A percentile compares a stretch with the other conserved stretches of the same genome.
phyloP scores from a whole-genome alignment of 2,113 vertebrate species.

The Python bivittatus region DNA sequence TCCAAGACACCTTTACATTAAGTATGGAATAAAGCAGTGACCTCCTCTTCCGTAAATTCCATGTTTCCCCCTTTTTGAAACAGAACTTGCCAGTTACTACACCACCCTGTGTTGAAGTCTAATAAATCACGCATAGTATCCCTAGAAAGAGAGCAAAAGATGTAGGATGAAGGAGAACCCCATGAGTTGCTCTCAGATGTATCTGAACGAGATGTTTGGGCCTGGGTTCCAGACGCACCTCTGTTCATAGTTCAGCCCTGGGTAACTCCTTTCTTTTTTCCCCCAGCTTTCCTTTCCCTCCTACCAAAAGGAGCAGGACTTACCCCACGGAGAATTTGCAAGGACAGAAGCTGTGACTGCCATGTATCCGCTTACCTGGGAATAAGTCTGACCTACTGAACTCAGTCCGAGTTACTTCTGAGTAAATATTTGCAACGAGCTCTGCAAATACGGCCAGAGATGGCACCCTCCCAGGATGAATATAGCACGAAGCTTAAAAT shows the following conservation, averaged over 20 bases:
- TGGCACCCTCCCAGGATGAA: neutral
- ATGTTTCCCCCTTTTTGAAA: neutral
- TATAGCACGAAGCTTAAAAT: neutral
- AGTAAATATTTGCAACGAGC: neutral
- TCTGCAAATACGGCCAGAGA: neutral
- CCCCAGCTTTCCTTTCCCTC: no score
- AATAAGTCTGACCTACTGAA: constrained; percentile 1
- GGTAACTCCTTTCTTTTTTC: neutral
- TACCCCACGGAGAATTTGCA: neutral
- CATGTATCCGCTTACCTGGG: neutral
- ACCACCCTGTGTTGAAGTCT: neutral
- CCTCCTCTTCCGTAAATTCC: neutral
- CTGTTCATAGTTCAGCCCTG: neutral
- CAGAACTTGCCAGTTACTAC: neutral
- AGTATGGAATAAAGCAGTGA: neutral
- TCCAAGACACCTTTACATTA: neutral
- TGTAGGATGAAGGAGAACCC: neutral
- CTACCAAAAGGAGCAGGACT: neutral
- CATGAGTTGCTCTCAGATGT: neutral
- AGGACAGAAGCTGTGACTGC: neutral
- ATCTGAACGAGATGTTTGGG: neutral
- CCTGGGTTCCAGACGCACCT: neutral
- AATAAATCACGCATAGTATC: neutral
- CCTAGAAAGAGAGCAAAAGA: neutral
- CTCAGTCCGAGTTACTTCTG: neutral